phyloP scores from a whole-genome alignment of 2,113 vertebrate species.

The Ameiurus melas region DNA sequence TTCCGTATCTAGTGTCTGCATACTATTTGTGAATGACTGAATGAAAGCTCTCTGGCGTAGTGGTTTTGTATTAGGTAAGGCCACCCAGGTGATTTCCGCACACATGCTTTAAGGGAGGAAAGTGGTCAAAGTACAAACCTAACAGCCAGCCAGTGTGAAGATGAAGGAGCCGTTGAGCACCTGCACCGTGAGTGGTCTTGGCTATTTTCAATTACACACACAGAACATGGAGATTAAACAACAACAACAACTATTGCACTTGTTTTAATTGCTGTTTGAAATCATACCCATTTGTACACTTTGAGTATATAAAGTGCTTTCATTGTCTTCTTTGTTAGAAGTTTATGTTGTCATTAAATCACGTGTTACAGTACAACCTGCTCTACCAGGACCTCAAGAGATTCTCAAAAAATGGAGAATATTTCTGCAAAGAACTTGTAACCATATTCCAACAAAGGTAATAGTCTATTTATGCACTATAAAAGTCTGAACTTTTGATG shows the following conservation, averaged over 20 bases:
- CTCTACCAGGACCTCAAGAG: conserved; percentile 83
- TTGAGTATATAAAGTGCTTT: not conserved
- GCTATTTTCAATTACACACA: conserved; percentile 20
- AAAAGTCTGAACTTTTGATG: conserved; percentile 7
- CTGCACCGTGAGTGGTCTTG: conserved; percentile 77
- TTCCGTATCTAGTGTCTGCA: not conserved
- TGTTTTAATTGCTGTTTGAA: not conserved
- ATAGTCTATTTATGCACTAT: not conserved
- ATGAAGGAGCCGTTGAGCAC: conserved; percentile 82
- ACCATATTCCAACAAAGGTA: conserved; percentile 85
- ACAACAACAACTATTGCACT: not conserved
- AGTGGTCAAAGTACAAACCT: conserved; percentile 68
- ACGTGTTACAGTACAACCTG: conserved; percentile 78
- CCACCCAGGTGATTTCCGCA: conserved; percentile 69
- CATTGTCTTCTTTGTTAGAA: not conserved
- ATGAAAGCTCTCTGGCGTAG: conserved; percentile 40
- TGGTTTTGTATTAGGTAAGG: conserved; percentile 31
- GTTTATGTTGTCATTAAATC: not conserved
- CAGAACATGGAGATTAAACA: not conserved
- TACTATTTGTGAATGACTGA: conserved; percentile 31
- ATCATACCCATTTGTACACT: not conserved
- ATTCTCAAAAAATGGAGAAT: conserved; percentile 83
- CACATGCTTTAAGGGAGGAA: conserved; percentile 63
- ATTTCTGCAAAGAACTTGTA: conserved; percentile 85
- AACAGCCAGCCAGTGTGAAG: conserved; percentile 66